Base-by-base conservation (phyloP, 2,113 vertebrate genomes). In the Cryptotis parvus region DNA sequence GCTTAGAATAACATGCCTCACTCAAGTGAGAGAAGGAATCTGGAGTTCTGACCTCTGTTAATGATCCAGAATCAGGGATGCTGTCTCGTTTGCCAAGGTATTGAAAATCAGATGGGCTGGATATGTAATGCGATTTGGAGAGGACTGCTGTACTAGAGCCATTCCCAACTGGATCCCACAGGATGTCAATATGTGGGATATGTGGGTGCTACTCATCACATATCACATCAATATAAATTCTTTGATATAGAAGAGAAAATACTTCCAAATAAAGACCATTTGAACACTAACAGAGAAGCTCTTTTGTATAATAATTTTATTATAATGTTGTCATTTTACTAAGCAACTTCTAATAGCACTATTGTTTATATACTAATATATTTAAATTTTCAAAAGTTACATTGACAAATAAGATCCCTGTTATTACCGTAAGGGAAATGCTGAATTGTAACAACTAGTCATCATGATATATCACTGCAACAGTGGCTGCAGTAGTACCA, bases 301-400 rank as follows among this genome's bases (percentile, higher is more conserved):
- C 41, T 90, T 0, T 1, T 9, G 3, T 12, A 45, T 37, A 79
- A 18, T 11, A 45, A 45, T 45, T 66, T 33, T 37, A 87, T 74
- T 85, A 91, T 75, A 58, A 9, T 41, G 90, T 41, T 81, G 29
- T 86, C 72, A 89, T 22, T 4, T 95, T 12, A 61, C 14, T 88
- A 91, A 96, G 73, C 63, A 90, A 37, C 73, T 89, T 6, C 2
- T 85, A 87, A 80, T 93, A 95, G 74, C 82, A 65, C 41, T 31
- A 89, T 90, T 39, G 88, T 45, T 66, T 83, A 33, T 91, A 41
- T 18, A 73, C 43, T 87, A 92, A 49, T 37, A 18, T 52, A 55
- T 1, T 26, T 88, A 82, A 61, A 61, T 87, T 73, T 85, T 75
- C 27, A 83, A 4, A 3, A n/a, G 20, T 33, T 58, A 72, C 11